These are phyloP conservation scores for Erythrolamprus reginae DNA, from an alignment of 2,113 vertebrate species.

Conservation along the genomic window DNA sequence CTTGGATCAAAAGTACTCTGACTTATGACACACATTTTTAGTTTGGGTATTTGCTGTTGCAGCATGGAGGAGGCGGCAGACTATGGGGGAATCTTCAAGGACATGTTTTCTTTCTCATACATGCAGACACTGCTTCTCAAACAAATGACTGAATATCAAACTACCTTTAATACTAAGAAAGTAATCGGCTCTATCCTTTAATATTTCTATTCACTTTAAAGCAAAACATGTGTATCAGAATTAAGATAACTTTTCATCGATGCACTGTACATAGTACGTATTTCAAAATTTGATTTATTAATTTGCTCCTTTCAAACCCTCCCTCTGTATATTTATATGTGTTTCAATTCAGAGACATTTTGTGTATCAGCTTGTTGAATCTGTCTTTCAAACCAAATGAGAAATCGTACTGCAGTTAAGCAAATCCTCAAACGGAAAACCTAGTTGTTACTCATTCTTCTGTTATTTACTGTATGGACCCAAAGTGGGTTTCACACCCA, in stretches of 20 bases:
- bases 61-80: slow-evolving; percentile 30
- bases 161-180: neutral
- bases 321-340: neutral
- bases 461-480: neutral
- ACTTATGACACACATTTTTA: slow-evolving; percentile 60
- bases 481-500: neutral
- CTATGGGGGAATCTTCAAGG: slow-evolving; percentile 46
- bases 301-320: neutral
- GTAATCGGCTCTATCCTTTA: neutral
- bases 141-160: slow-evolving; percentile 11
- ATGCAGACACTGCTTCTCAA: neutral
- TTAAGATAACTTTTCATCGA: neutral
- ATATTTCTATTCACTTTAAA: neutral
- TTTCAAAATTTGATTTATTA: neutral
- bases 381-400: neutral
- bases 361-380: neutral
- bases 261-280: neutral
- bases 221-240: neutral
- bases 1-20: slow-evolving; percentile 57
- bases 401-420: neutral
- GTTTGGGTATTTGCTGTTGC: slow-evolving; percentile 49
- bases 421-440: neutral
- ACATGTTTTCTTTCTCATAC: slow-evolving; percentile 1
- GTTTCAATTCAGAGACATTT: neutral
- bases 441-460: neutral